phyloP scores from a whole-genome alignment of 1,140 invertebrate genomes.

The Centruroides sculpturatus region DNA sequence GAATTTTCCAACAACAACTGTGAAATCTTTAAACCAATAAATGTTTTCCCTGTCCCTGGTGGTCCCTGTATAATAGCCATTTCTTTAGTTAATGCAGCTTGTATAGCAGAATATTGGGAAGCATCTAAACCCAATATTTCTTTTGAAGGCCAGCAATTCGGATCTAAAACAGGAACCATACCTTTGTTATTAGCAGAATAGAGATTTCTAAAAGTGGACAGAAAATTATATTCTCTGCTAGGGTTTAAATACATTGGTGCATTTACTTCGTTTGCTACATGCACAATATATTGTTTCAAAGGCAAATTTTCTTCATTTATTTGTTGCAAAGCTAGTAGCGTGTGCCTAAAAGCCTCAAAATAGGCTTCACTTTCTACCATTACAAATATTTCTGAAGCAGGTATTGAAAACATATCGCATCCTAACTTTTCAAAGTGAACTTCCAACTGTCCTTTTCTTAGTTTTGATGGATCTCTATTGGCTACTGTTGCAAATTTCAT shows the following conservation, averaged over 20 bases:
- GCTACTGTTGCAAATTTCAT: slow-evolving; percentile 50
- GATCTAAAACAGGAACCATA: slow-evolving; percentile 8
- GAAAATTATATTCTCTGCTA: slow-evolving; percentile 1
- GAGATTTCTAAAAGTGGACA: slow-evolving; percentile 12
- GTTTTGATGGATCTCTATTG: slow-evolving; percentile 35
- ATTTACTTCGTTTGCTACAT: slow-evolving; percentile 11
- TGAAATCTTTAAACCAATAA: slow-evolving; percentile 38
- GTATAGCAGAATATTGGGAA: slow-evolving; percentile 33
- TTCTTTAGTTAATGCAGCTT: slow-evolving; percentile 32
- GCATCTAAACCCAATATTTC: slow-evolving; percentile 26
- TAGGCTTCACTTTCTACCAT: slow-evolving; percentile 36
- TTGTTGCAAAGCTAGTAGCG: slow-evolving; percentile 28
- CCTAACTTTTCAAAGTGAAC: slow-evolving; percentile 5
- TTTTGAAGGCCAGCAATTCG: slow-evolving; percentile 12
- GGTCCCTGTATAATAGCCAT: slow-evolving; percentile 54
- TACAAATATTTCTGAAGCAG: slow-evolving; percentile 12
- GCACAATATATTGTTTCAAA: slow-evolving; percentile 25
- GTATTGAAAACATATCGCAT: slow-evolving; percentile 2
- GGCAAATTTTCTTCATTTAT: slow-evolving; percentile 26
- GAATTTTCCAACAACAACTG: slow-evolving; percentile 27
- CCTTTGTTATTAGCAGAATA: background rate
- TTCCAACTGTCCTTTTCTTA: slow-evolving; percentile 24
- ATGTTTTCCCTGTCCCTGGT: slow-evolving; percentile 68
- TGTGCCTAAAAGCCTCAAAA: slow-evolving; percentile 35
- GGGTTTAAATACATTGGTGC: slow-evolving; percentile 8